These are phyloP conservation scores for Lophura nycthemera DNA, from an alignment of 2,113 vertebrate genomes.

Conservation along the genomic window DNA sequence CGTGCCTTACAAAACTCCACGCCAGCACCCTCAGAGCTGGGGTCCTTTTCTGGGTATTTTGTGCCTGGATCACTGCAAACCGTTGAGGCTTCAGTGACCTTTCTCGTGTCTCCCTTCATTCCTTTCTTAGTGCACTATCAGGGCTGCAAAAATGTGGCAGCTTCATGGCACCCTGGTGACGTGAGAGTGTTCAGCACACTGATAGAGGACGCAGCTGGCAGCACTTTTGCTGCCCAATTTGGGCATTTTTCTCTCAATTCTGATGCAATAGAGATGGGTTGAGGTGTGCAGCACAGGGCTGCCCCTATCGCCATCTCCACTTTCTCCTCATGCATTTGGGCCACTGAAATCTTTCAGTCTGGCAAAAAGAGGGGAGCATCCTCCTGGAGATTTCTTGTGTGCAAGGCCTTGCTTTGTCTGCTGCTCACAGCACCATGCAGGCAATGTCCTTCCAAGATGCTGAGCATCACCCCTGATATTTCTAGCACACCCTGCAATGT, in stretches of 20 bases:
- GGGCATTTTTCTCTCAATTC: not conserved
- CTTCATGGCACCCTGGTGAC: fast-evolving
- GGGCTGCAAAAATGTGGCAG: not conserved
- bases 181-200: not conserved
- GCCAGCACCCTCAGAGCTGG: fast-evolving
- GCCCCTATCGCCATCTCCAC: too few species aligned
- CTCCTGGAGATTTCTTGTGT: not conserved
- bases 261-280: fast-evolving
- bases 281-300: too few species aligned
- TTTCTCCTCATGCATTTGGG: fast-evolving
- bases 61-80: not conserved
- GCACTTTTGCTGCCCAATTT: not conserved
- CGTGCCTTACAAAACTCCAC: not conserved
- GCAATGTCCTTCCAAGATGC: not conserved
- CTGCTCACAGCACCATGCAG: not conserved
- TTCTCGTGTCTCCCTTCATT: not conserved
- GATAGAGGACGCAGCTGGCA: too few species aligned
- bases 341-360: not conserved
- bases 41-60: not conserved
- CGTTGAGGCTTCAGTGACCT: not conserved
- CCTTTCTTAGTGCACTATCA: not conserved
- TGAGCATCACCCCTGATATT: fast-evolving
- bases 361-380: fast-evolving
- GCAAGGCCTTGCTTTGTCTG: too few species aligned
- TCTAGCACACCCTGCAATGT: not conserved